phyloP scores from a whole-genome alignment of 2,113 vertebrate species.

The Sapayoa aenigma region DNA sequence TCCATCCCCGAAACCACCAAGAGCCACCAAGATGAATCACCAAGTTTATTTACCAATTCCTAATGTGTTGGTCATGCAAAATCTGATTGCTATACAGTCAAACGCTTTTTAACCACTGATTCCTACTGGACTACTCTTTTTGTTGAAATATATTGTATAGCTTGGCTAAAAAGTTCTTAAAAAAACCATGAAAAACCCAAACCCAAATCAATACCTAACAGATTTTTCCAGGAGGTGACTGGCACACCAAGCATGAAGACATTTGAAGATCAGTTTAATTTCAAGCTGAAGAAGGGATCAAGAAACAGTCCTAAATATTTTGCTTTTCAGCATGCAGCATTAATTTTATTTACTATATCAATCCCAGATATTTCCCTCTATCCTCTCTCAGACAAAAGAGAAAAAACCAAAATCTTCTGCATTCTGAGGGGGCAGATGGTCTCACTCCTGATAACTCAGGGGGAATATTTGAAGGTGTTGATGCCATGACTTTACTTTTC shows the following conservation, averaged over 20 bases:
- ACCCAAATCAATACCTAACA: neutral
- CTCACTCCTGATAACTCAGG: neutral
- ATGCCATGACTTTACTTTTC: neutral
- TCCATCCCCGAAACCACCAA: neutral
- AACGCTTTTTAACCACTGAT: neutral
- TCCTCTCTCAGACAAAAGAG: neutral
- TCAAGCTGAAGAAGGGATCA: neutral
- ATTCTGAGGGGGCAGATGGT: neutral
- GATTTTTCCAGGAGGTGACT: neutral
- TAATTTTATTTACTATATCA: neutral
- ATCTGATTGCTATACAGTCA: neutral
- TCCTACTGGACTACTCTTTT: neutral
- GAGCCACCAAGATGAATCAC: neutral
- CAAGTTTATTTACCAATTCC: neutral
- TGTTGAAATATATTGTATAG: neutral
- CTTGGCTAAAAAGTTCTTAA: neutral
- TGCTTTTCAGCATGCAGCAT: neutral
- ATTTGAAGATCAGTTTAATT: neutral
- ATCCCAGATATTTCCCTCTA: neutral
- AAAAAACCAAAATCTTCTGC: neutral
- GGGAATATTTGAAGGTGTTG: neutral
- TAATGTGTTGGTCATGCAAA: neutral
- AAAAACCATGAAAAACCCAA: neutral
- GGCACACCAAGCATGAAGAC: neutral
- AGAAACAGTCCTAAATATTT: neutral